Evolutionary conservation across 2,113 vertebrate genomes (phyloP), one percentile per base, ranked within the genome.

Genomic region (Nestor notabilis): DNA sequence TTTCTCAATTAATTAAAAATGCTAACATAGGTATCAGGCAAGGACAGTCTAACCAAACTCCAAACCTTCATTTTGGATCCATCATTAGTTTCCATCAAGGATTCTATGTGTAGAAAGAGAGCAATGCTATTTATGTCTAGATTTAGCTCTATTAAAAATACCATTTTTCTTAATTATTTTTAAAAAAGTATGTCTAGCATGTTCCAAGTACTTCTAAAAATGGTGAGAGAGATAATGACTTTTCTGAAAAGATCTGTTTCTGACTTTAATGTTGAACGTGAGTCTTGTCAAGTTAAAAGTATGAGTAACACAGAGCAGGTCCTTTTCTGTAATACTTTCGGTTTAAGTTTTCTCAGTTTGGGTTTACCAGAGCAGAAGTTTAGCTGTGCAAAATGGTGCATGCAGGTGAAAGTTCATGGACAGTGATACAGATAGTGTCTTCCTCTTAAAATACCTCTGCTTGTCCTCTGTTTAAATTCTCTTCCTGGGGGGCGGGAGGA

Each of bases 251-350:
- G 33, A 31, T 64, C 8, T 50, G 7, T n/a, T 74, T 58, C 31
- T 81, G 52, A 46, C 63, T 76, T 88, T 4, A 37, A 0, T 68
- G 11, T 49, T 61, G 49, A 65, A 69, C n/a, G 12, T 66, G 71
- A 70, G 15, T 53, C 24, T 69, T 33, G 12, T 25, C 18, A 53
- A 70, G 25, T 65, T 28, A 11, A 24, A 74, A 35, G 5, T 79
- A 37, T 28, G 31, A 46, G 12, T 64, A 49, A 43, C 12, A 17
- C 11, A 55, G 50, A 64, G 35, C 46, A 81, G 10, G 4, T 15
- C 7, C 27, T 81, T 65, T 49, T 35, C 17, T 0, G 0, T 44
- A 44, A 28, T 56, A 65, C 27, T 2, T 43, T 11, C 4, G 15
- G 7, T 78, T 89, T 60, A 52, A 37, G 17, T 65, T 80, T 28